Percentiles rank a stretch among this genome's conserved stretches.
phyloP scores from a whole-genome alignment of 2,888 invertebrate species.

The Mystacides longicornis region DNA sequence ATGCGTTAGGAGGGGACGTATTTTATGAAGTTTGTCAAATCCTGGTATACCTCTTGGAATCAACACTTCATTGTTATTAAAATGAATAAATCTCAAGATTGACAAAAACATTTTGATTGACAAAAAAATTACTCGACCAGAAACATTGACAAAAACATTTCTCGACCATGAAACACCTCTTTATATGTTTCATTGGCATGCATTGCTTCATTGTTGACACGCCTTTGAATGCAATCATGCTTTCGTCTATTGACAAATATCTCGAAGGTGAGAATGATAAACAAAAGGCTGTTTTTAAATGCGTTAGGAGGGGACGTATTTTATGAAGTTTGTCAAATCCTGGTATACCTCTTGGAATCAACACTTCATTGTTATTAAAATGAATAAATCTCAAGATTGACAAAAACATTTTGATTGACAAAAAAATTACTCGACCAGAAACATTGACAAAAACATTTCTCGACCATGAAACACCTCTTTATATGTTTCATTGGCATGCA shows the following conservation, averaged over 20 bases:
- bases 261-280: slow-evolving; percentile 16
- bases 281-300: not conserved
- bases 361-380: not conserved
- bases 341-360: not conserved
- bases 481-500: slow-evolving; percentile 27
- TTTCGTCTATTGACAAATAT: slow-evolving; percentile 25
- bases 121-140: too few relatives aligned
- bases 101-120: not conserved
- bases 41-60: slow-evolving; percentile 6
- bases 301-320: slow-evolving; percentile 25
- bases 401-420: not conserved
- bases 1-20: slow-evolving; percentile 24
- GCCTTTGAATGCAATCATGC: slow-evolving; percentile 27
- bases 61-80: not conserved
- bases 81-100: not conserved
- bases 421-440: too few relatives aligned
- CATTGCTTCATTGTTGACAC: slow-evolving; percentile 26
- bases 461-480: slow-evolving; percentile 26
- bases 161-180: slow-evolving; percentile 27
- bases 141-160: too few relatives aligned
- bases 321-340: slow-evolving; percentile 26
- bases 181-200: slow-evolving; percentile 26
- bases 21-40: slow-evolving; percentile 26
- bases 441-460: too few relatives aligned
- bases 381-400: not conserved